Conservation (phyloP, 2,113 vertebrate species). For the Ophthalmolycus amberensis region DNA sequence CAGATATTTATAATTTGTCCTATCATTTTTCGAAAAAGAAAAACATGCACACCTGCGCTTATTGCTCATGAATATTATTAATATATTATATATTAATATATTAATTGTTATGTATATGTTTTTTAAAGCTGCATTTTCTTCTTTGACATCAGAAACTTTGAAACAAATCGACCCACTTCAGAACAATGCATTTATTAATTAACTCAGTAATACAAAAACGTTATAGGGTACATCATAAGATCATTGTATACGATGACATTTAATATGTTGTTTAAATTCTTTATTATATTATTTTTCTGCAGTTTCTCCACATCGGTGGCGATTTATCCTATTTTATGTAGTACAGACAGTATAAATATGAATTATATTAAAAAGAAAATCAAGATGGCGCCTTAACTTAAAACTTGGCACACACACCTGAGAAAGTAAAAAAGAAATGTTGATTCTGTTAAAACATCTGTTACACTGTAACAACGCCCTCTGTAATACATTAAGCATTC, state of each 20-base stretch:
- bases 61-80: not conserved
- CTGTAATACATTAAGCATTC: constrained; percentile 7
- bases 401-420: not conserved
- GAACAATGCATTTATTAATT: not conserved
- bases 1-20: not conserved
- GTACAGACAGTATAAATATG: not conserved
- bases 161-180: not conserved
- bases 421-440: not conserved
- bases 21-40: not conserved
- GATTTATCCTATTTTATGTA: not conserved
- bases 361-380: not conserved
- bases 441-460: not conserved
- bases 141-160: not conserved
- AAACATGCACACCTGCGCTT: not conserved
- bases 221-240: not conserved
- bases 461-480: constrained; percentile 1
- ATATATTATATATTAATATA: not conserved
- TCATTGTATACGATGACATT: not conserved
- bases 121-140: not conserved
- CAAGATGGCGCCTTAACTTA: not conserved
- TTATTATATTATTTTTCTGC: not conserved
- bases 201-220: not conserved
- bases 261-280: not conserved
- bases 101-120: not conserved
- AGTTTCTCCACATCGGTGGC: not conserved